These are phyloP conservation scores for Metaphire vulgaris DNA, from an alignment of 1,140 invertebrate species.

Conservation along the genomic window DNA sequence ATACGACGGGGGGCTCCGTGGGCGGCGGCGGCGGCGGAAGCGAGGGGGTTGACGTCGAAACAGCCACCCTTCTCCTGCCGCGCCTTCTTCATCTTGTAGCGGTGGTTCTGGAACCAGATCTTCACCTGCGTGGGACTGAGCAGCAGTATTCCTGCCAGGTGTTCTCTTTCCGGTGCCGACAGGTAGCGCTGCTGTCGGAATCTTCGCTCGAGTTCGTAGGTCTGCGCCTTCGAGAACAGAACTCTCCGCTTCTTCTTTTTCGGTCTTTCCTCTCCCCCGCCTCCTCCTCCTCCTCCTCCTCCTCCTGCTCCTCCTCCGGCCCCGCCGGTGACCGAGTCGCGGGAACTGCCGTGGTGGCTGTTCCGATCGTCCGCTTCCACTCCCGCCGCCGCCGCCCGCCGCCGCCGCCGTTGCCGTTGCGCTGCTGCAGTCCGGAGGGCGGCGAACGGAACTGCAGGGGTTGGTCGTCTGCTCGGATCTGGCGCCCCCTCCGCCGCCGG, in stretches of 20 bases:
- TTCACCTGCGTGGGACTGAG: slow-evolving; percentile 69
- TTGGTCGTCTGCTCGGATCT: too few species aligned
- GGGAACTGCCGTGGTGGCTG: not conserved
- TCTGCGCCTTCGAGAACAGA: slow-evolving; percentile 95
- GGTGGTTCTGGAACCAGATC: slow-evolving; percentile 87
- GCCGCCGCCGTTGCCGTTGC: too few species aligned
- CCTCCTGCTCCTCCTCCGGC: too few species aligned
- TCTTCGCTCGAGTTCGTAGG: slow-evolving; percentile 84
- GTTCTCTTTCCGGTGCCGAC: slow-evolving; percentile 90
- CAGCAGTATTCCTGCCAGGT: slow-evolving; percentile 75
- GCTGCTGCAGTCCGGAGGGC: not conserved
- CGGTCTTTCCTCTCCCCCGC: not conserved
- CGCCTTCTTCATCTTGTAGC: slow-evolving; percentile 56
- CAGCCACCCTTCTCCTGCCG: not conserved
- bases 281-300: too few species aligned
- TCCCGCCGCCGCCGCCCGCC: too few species aligned
- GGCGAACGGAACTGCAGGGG: too few species aligned
- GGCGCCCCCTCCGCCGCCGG: too few species aligned
- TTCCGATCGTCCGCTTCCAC: not conserved
- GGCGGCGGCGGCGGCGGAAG: too few species aligned
- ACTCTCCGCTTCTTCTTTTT: slow-evolving; percentile 72
- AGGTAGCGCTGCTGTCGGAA: slow-evolving; percentile 93
- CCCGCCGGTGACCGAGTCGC: not conserved
- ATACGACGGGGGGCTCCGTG: not conserved
- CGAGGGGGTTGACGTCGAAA: not conserved